phyloP scores from a whole-genome alignment of 2,113 vertebrate genomes.

The Pseudopipra pipra region DNA sequence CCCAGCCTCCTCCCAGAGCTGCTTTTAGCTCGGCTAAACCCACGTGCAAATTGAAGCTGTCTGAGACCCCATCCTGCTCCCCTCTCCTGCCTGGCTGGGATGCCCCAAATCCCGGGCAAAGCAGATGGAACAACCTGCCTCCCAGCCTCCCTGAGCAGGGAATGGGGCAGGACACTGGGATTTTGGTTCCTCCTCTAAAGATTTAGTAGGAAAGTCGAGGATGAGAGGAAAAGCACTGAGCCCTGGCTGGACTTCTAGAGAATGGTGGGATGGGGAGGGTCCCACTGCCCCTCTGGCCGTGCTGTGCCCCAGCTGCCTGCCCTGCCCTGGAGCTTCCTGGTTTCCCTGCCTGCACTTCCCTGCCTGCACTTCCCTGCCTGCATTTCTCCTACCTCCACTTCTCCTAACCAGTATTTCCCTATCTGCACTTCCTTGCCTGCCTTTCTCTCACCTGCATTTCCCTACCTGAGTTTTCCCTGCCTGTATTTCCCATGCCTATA shows the following conservation, averaged over 20 bases:
- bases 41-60: neutral
- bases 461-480: neutral
- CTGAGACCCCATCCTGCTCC: neutral
- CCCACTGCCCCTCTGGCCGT: neutral
- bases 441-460: neutral
- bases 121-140: neutral
- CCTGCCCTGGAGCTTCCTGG: neutral
- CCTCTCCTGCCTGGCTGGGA: neutral
- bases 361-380: neutral
- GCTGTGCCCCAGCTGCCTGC: neutral
- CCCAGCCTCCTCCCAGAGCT: conserved; percentile 21
- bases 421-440: neutral
- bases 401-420: neutral
- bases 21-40: conserved; percentile 27
- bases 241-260: neutral
- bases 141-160: neutral
- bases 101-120: neutral
- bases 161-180: fast-evolving
- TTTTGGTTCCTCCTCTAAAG: neutral
- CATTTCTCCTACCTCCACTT: neutral
- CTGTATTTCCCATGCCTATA: neutral
- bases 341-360: neutral
- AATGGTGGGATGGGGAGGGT: neutral
- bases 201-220: neutral
- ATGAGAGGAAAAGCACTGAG: fast-evolving